Base-by-base conservation (phyloP, 2,888 invertebrate genomes). In the Epirrita christyi region DNA sequence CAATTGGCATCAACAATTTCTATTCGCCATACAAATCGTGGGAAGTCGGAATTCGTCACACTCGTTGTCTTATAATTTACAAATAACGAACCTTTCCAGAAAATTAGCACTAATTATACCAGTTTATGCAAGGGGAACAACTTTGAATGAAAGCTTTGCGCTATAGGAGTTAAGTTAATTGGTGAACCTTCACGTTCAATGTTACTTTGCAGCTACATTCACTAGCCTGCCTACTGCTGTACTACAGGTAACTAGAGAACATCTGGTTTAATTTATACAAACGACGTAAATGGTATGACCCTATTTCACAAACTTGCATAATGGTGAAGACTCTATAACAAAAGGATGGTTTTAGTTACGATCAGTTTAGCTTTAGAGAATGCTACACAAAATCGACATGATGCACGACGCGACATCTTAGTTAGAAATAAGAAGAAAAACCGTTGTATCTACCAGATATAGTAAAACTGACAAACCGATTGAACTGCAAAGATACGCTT, bases 111-210 rank as follows among this genome's bases (percentile, higher is more conserved):
- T 56, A 49, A 52, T 51, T 52, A 61, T 58, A 65, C n/a, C 51
- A 42, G 37, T 28, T 42, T 51, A 64, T 67, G 70, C 70, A 72
- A 70, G 63, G 62, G 64, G 53, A 67, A 48, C 48, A 52, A 52
- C 55, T 55, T 61, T 50, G 13, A 62, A 65, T 67, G 61, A 68
- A 67, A 63, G 61, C 63, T 64, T 71, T 69, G 68, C 66, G 68
- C 67, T 76, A 73, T 80, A 79, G 72, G 75, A 81, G 81, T 79
- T 76, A 72, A 81, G 69, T 78, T 83, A 84, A 86, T 85, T 84
- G 83, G 76, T 62, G 68, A 80, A 83, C 86, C 88, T 87, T 86
- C 83, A 72, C 73, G 80, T 84, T 85, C 85, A 88, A 88, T 88
- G 85, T 79, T 83, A 83, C 66, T 65, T 67, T 68, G 71, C 74